Percentiles rank a stretch among this genome's conserved stretches.
phyloP scores from a whole-genome alignment of 2,113 vertebrate species.

The Eulacestoma nigropectus region DNA sequence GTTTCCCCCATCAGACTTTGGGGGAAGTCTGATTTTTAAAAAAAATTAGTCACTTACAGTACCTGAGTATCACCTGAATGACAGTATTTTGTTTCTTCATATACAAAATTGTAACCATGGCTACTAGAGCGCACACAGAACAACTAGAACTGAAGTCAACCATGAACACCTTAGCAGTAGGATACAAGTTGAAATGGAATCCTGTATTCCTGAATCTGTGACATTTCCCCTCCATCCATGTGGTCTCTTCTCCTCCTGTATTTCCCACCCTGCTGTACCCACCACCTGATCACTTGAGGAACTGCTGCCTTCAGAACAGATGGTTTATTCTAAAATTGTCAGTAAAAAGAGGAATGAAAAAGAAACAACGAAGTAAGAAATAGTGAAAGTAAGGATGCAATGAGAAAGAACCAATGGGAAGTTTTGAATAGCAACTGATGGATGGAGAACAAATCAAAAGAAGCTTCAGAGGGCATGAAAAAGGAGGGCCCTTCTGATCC shows the following conservation, averaged over 20 bases:
- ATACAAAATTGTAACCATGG: background rate
- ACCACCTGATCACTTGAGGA: background rate
- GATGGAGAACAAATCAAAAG: constrained; percentile 9
- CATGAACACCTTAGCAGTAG: background rate
- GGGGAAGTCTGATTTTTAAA: too few species aligned
- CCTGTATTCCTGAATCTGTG: background rate
- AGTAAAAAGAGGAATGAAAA: background rate
- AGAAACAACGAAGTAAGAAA: constrained; percentile 20
- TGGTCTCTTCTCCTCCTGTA: background rate
- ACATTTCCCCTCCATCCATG: background rate
- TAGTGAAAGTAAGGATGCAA: background rate
- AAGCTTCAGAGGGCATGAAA: constrained; percentile 38
- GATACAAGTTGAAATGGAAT: background rate
- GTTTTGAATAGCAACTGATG: background rate
- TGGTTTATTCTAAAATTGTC: background rate
- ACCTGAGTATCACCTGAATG: background rate
- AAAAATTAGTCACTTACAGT: background rate
- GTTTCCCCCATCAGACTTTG: background rate
- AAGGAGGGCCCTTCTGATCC: constrained; percentile 38
- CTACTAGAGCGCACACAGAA: background rate
- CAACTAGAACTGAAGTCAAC: background rate
- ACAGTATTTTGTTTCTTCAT: background rate
- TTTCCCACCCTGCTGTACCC: background rate
- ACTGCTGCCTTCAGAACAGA: background rate
- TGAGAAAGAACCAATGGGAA: background rate